Conservation (phyloP, 2,888 invertebrate genomes). For the Argyresthia goedartella region DNA sequence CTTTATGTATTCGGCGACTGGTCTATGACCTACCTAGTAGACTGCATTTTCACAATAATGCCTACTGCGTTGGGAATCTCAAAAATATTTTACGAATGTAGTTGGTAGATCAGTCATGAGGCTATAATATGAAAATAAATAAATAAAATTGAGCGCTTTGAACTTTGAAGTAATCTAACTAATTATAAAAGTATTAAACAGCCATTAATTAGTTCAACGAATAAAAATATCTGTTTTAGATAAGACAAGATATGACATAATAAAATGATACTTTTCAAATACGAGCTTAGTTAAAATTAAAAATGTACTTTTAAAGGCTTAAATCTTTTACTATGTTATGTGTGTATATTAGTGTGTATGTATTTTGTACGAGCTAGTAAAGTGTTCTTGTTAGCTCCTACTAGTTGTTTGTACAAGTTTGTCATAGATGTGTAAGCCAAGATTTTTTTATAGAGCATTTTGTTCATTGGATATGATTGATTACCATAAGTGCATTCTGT, state of each 20-base stretch:
- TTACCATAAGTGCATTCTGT: not conserved
- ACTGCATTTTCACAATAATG: too few species aligned
- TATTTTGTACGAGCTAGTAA: conserved; percentile 28
- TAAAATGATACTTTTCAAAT: not conserved
- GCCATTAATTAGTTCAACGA: too few species aligned
- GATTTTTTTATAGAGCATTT: not conserved
- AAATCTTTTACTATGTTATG: not conserved
- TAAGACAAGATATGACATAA: not conserved
- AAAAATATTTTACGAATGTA: too few species aligned
- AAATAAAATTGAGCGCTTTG: too few species aligned
- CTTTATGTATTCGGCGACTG: too few species aligned
- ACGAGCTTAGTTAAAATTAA: not conserved
- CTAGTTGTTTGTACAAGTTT: not conserved
- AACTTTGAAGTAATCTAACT: too few species aligned
- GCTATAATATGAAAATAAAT: too few species aligned
- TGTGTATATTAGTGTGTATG: conserved; percentile 3
- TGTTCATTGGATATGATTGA: not conserved
- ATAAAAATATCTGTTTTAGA: too few species aligned
- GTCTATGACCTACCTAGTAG: too few species aligned
- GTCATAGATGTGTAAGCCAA: not conserved
- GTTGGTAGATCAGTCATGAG: too few species aligned
- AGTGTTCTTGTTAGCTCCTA: conserved; percentile 35
- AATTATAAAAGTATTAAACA: not conserved
- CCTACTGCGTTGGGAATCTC: too few species aligned
- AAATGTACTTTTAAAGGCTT: not conserved